Evolutionary conservation across 2,797 vertebrate species (phyloP).

Genomic region (Peromyscus nudipes): DNA sequence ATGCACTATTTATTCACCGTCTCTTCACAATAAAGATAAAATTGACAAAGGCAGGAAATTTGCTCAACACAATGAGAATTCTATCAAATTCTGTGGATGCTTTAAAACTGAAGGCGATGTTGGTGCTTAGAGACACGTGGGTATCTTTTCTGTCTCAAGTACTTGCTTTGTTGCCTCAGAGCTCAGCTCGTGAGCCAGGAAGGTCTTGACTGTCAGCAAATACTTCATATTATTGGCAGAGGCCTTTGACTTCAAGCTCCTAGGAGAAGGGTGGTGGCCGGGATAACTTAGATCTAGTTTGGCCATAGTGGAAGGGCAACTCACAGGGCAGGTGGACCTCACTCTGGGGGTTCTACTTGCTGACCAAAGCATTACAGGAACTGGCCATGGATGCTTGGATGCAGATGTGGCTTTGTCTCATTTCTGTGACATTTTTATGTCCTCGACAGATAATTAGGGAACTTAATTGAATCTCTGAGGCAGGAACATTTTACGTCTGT

Average conservation of each 20-base stretch:
- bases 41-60: background rate
- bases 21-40: background rate
- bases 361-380: background rate
- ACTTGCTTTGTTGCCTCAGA: background rate
- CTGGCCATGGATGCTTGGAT: background rate
- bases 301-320: background rate
- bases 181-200: background rate
- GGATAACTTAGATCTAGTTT: background rate
- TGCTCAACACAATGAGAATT: background rate
- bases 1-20: background rate
- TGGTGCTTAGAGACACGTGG: background rate
- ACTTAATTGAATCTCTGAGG: background rate
- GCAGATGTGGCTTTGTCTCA: background rate
- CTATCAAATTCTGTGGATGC: background rate
- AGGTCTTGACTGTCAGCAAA: background rate
- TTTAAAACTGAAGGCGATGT: background rate
- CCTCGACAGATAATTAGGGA: background rate
- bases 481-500: background rate
- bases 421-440: constrained; percentile 44
- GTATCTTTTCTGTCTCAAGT: constrained; percentile 23
- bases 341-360: background rate
- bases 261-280: background rate
- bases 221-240: constrained; percentile 41
- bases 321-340: background rate
- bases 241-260: background rate